Percentiles rank a stretch among this genome's conserved stretches.
Conservation (phyloP, 53 echinoderm and acorn worm genomes). For the Patiria pectinifera region DNA sequence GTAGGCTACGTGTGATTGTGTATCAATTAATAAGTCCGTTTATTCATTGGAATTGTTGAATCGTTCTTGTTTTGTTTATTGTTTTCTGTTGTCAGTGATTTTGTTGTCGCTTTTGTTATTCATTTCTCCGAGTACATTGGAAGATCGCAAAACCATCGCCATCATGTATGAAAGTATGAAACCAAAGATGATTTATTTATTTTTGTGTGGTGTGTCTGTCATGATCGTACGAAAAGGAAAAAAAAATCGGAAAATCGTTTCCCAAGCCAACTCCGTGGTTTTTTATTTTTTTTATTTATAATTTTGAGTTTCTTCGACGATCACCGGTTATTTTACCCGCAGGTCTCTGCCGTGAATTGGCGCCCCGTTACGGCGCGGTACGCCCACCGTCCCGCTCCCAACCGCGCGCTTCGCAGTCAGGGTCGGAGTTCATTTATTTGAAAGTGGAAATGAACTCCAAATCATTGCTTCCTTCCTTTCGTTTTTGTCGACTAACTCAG, state of each 20-base stretch:
- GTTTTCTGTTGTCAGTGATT: too few relatives aligned
- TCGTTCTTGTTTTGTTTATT: too few relatives aligned
- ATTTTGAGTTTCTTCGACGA: not conserved
- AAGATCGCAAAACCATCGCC: too few relatives aligned
- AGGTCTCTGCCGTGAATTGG: not conserved
- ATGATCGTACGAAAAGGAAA: not conserved
- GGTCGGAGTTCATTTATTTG: slow-evolving; percentile 44
- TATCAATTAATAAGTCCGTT: too few relatives aligned
- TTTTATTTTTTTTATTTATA: too few relatives aligned
- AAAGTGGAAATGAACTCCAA: slow-evolving; percentile 56
- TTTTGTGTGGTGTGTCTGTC: not conserved
- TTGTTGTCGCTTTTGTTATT: too few relatives aligned
- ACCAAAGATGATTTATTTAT: too few relatives aligned
- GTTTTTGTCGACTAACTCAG: not conserved
- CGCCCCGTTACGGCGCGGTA: slow-evolving; percentile 9
- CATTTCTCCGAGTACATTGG: too few relatives aligned
- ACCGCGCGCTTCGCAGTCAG: slow-evolving; percentile 37
- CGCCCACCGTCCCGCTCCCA: slow-evolving; percentile 17
- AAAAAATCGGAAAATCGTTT: not conserved
- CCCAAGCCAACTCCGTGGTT: not conserved
- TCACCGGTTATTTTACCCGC: not conserved
- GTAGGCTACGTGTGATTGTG: too few relatives aligned
- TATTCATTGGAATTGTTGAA: too few relatives aligned
- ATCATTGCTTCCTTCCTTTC: slow-evolving; percentile 62
- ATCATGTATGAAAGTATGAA: too few relatives aligned